Percentiles rank a stretch among this genome's conserved stretches.
These are phyloP conservation scores for Hyposoter dolosus DNA, from an alignment of 2,888 invertebrate genomes.

Conservation along the genomic window DNA sequence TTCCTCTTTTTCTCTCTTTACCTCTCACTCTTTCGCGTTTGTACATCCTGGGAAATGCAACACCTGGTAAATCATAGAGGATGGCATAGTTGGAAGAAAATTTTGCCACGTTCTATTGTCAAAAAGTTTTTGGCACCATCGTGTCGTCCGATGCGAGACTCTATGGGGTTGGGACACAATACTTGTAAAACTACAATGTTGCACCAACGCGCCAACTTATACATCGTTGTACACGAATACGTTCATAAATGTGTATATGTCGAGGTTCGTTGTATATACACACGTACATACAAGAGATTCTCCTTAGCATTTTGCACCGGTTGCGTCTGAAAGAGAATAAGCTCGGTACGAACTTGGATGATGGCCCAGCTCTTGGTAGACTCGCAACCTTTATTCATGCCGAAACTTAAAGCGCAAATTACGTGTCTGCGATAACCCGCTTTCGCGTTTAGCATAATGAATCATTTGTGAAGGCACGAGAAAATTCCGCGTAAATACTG, in stretches of 20 bases:
- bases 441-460: constrained; percentile 66
- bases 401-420: constrained; percentile 71
- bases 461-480: constrained; percentile 62
- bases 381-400: constrained; percentile 69
- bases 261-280: constrained; percentile 2
- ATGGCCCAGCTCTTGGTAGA: constrained; percentile 40
- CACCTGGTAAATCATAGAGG: constrained; percentile 18
- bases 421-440: constrained; percentile 44
- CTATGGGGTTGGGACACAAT: constrained; percentile 24
- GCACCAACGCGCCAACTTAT: constrained; percentile 1
- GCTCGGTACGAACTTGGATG: constrained; percentile 61
- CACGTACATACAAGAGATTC: background rate
- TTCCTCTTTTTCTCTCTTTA: background rate
- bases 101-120: constrained; percentile 67
- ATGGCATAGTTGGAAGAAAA: constrained; percentile 35
- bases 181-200: constrained; percentile 29
- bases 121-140: constrained; percentile 71
- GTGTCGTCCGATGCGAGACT: constrained; percentile 30
- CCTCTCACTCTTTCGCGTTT: background rate
- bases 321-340: constrained; percentile 45
- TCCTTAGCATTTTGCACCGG: constrained; percentile 22
- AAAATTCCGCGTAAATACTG: background rate
- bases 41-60: constrained; percentile 9
- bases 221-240: background rate
- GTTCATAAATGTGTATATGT: background rate